Conservation (phyloP, 1,140 invertebrate genomes). For the Ruditapes philippinarum region DNA sequence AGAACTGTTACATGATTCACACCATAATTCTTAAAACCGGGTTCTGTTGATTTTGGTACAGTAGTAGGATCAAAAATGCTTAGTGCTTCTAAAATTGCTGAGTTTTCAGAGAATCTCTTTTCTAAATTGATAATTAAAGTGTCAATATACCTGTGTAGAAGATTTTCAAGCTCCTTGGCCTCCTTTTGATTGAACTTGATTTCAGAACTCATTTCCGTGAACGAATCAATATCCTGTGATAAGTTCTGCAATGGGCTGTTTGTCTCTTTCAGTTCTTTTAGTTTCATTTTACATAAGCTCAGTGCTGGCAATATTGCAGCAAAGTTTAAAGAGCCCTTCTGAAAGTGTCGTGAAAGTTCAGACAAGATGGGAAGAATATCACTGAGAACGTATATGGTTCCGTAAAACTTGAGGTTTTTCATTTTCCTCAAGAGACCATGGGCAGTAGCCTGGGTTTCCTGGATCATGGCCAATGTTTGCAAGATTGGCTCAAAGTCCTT, state of each 20-base stretch:
- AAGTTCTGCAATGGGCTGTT: conserved; percentile 17
- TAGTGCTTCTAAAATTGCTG: conserved; percentile 8
- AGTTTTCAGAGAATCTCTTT: conserved; percentile 4
- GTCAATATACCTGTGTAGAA: conserved; percentile 1
- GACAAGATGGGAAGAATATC: background rate
- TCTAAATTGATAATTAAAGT: conserved; percentile 31
- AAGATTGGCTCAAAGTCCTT: conserved; percentile 43
- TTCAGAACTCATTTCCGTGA: conserved; percentile 32
- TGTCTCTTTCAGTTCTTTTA: background rate
- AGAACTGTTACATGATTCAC: background rate
- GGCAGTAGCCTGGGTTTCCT: conserved; percentile 50
- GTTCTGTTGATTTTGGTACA: background rate
- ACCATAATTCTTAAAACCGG: conserved; percentile 12
- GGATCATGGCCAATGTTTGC: background rate
- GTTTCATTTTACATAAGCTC: background rate
- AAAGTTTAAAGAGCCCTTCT: background rate
- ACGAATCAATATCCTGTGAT: conserved; percentile 12
- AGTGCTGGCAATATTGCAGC: conserved; percentile 1
- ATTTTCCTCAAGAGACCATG: conserved; percentile 63
- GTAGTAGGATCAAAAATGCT: conserved; percentile 37
- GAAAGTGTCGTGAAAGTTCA: background rate
- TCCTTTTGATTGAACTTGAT: conserved; percentile 23
- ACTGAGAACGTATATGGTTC: conserved; percentile 36
- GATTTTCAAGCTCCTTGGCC: background rate
- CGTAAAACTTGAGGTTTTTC: conserved; percentile 53